phyloP scores from a whole-genome alignment of 2,113 vertebrate genomes.

The Coreoperca whiteheadi region DNA sequence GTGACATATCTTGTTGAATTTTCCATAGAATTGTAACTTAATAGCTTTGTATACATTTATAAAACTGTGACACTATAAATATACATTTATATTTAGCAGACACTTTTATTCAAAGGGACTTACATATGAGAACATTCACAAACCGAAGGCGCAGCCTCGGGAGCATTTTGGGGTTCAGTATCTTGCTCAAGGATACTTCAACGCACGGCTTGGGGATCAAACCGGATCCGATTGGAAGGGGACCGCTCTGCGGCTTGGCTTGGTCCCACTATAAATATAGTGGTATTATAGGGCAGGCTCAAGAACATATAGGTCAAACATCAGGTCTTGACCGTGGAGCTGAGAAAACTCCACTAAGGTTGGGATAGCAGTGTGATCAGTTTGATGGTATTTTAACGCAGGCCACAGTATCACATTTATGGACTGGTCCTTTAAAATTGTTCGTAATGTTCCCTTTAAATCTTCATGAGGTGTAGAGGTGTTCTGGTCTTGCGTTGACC shows the following conservation, averaged over 20 bases:
- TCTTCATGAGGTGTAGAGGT: slow-evolving; percentile 34
- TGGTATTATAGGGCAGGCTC: background rate
- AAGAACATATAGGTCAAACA: background rate
- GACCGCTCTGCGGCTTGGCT: no score
- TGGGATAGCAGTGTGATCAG: background rate
- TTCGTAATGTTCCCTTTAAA: slow-evolving; percentile 35
- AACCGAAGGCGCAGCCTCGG: no score
- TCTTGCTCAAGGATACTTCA: no score
- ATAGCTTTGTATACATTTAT: background rate
- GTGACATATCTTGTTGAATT: background rate
- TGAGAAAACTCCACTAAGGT: background rate
- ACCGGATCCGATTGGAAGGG: no score
- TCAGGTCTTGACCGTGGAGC: background rate
- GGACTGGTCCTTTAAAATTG: slow-evolving; percentile 3
- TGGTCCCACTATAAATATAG: background rate
- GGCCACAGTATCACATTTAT: slow-evolving; percentile 2
- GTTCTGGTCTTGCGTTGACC: slow-evolving; percentile 49
- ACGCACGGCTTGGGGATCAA: no score
- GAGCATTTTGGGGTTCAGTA: no score
- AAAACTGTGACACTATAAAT: background rate
- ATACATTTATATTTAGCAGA: no score
- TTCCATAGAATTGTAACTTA: background rate
- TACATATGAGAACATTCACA: no score
- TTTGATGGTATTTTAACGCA: slow-evolving; percentile 21
- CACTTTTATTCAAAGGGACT: no score